Percentiles rank a stretch among this genome's conserved stretches.
Evolutionary conservation across 1,140 invertebrate genomes (phyloP).

Genomic region (Trichonephila clavata): DNA sequence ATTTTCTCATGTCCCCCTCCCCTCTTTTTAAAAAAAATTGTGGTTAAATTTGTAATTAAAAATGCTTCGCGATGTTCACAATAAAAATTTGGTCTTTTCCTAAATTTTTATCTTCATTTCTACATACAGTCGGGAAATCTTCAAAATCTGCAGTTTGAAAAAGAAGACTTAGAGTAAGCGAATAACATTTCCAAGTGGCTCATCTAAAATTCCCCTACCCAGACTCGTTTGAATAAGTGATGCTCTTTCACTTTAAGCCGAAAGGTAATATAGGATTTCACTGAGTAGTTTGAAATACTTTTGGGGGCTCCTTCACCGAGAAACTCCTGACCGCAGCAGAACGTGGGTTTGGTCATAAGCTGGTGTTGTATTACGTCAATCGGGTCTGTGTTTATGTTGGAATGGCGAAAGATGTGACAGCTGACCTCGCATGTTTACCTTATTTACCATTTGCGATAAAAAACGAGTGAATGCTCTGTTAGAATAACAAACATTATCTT

Average conservation of each 20-base stretch:
- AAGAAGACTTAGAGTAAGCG: too few relatives aligned
- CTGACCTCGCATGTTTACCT: conserved; percentile 30
- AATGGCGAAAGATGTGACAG: neutral
- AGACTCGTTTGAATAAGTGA: neutral
- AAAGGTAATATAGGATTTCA: neutral
- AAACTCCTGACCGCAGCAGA: conserved; percentile 11
- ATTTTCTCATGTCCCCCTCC: too few relatives aligned
- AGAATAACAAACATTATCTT: conserved; percentile 11
- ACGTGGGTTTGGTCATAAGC: neutral
- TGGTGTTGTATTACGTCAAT: neutral
- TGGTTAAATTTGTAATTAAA: too few relatives aligned
- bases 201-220: too few relatives aligned
- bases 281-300: conserved; percentile 5
- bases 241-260: neutral
- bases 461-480: neutral
- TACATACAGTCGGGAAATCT: too few relatives aligned
- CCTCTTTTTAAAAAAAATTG: too few relatives aligned
- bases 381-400: neutral
- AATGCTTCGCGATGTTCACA: too few relatives aligned
- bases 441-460: neutral
- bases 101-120: too few relatives aligned
- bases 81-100: too few relatives aligned
- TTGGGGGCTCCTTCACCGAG: neutral
- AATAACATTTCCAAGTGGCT: too few relatives aligned
- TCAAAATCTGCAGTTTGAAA: too few relatives aligned